Evolutionary conservation across 2,113 vertebrate species (phyloP), one percentile per base, ranked within the genome.

Genomic region (Crocuta crocuta): DNA sequence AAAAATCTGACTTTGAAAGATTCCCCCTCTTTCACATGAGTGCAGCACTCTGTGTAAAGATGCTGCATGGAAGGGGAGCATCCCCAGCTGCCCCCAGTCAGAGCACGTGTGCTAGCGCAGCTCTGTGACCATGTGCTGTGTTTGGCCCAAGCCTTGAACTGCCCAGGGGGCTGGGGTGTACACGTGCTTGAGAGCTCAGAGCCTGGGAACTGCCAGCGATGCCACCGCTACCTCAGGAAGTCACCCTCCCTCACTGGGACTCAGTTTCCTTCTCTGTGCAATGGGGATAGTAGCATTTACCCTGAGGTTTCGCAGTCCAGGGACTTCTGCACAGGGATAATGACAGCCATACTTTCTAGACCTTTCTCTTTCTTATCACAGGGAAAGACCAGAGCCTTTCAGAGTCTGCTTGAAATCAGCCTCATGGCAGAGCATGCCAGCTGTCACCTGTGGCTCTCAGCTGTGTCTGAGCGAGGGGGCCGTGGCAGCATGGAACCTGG

Each of bases 151-250:
- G 12, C 31, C n/a, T 19, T 0, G 0, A 10, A 35, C 68, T 11
- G 24, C 55, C 71, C 65, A 7, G 7, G 16, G 8, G 55, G 4
- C 70, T 12, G 12, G 35, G 28, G 16, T 5, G 4, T 31, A n/a
- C 1, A 2, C 9, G 7, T 15, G 8, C 35, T 5, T 5, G 10
- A 89, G 10, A 45, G 24, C 50, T 39, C 7, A 50, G 61, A 45
- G 65, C n/a, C 88, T 16, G 31, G 12, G 24, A 13, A 61, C 73
- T 13, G 0, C 10, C 16, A 1, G 12, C 0, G 3, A 58, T 0
- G 0, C 16, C 35, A 43, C 5, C 3, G 2, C 21, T 79, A 7
- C 61, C 28, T 12, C 7, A 4, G 78, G n/a, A 16, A 19, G 39
- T 17, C 26, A 2, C 35, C 19, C 43, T 74, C 43, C 65, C 11